Evolutionary conservation across 1,140 invertebrate species (phyloP), one percentile per base, ranked within the genome.

Genomic region (Conopomorpha cramerella): DNA sequence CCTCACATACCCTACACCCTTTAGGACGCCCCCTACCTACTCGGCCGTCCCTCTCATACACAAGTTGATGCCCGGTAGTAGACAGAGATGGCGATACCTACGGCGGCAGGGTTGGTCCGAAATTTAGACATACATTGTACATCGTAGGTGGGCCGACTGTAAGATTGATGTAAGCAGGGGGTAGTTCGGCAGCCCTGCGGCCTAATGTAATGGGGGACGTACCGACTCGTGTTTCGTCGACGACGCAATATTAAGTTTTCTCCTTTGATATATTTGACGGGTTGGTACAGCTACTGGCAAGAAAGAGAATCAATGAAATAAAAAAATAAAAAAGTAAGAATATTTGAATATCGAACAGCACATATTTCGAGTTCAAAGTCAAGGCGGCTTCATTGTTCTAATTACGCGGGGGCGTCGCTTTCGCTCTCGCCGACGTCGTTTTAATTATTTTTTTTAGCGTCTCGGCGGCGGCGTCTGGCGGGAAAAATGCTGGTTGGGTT

Each of bases 341-440:
- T n/a, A n/a, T n/a, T n/a, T n/a, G n/a, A n/a, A n/a, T n/a, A n/a
- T n/a, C n/a, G n/a, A n/a, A n/a, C n/a, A n/a, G n/a, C n/a, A n/a
- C n/a, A n/a, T n/a, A n/a, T n/a, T n/a, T n/a, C n/a, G 62, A 71
- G 70, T 74, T 74, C 70, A 74, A 74, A 74, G 70, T 71, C 70
- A 38, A 26, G 55, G 68, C 64, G 59, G 65, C 54, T 67, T 66
- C 70, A 74, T 70, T 74, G 70, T 74, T 55, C 70, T 74, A 74
- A 74, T 74, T 74, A 74, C 70, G 64, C 53, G 59, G 70, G 57
- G 70, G 71, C 70, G 65, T 66, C 70, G 66, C 39, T 66, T 63
- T 74, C 64, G 71, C 70, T 49, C 66, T 71, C 59, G 71, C 70
- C 51, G 42, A 56, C 60, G 52, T 55, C 54, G 67, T 70, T 74